Conservation (phyloP, 2,113 vertebrate species). For the Petrocephalus zakoni region DNA sequence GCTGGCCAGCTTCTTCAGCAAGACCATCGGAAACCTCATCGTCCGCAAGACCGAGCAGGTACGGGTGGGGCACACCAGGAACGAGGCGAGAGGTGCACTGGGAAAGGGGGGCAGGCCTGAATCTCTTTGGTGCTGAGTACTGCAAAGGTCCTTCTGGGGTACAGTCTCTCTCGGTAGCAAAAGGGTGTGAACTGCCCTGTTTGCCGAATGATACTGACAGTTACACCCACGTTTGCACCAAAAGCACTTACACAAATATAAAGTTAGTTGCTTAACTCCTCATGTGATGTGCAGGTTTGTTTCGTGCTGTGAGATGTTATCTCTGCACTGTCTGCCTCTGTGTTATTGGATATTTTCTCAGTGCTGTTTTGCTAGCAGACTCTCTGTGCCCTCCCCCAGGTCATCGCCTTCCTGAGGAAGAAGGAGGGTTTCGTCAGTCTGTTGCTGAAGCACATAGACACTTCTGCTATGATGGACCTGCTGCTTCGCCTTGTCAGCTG, state of each 20-base stretch:
- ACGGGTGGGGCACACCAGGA: background rate
- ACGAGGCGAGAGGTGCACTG: background rate
- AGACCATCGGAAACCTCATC: conserved; percentile 91
- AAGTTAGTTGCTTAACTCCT: background rate
- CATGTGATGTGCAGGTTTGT: conserved; percentile 62
- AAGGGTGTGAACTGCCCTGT: background rate
- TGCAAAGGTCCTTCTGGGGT: background rate
- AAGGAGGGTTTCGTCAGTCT: conserved; percentile 82
- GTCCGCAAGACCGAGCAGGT: conserved; percentile 94
- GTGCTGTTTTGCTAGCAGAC: background rate
- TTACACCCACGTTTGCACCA: background rate
- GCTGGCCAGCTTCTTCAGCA: conserved; percentile 97
- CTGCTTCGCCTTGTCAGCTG: conserved; percentile 90
- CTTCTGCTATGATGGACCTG: conserved; percentile 95
- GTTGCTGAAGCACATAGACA: conserved; percentile 88
- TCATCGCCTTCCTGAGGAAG: conserved; percentile 82
- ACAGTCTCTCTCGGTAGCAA: background rate
- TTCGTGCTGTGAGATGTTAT: background rate
- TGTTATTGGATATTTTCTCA: background rate
- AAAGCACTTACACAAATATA: background rate
- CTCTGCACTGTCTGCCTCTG: background rate
- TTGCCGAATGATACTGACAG: background rate
- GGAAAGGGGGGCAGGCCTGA: background rate
- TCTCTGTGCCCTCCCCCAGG: conserved; percentile 47
- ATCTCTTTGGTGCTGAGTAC: background rate